These are phyloP conservation scores for Danio jaintianensis DNA, from an alignment of 2,797 vertebrate genomes.

Conservation along the genomic window DNA sequence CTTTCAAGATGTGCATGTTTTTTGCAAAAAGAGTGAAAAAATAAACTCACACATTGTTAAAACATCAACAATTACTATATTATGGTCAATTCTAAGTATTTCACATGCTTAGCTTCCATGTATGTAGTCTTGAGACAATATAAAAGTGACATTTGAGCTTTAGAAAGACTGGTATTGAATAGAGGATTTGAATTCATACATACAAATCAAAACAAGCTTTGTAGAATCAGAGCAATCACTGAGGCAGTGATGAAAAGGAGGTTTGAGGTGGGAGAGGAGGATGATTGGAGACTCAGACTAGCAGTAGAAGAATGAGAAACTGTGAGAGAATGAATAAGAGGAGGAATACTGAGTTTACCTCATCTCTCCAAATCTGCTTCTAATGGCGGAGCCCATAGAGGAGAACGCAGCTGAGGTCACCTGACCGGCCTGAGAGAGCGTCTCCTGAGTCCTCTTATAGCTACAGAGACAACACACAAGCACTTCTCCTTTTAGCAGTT, in stretches of 20 bases:
- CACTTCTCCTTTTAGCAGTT: neutral
- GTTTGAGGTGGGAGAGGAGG: neutral
- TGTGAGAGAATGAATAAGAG: neutral
- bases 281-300: neutral
- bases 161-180: neutral
- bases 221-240: neutral
- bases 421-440: conserved; percentile 90
- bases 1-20: no score
- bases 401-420: conserved; percentile 90
- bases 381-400: conserved; percentile 86
- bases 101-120: neutral
- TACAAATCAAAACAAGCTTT: neutral
- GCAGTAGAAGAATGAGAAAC: neutral
- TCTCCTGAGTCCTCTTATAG: conserved; percentile 92
- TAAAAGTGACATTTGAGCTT: neutral
- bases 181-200: neutral
- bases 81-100: no score
- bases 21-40: no score
- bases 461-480: conserved; percentile 69
- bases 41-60: no score
- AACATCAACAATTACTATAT: no score
- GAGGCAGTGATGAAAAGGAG: neutral
- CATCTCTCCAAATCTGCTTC: conserved; percentile 91
- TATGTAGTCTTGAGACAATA: neutral
- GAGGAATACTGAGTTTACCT: conserved; percentile 78